Evolutionary conservation across 2,113 vertebrate genomes (phyloP).

Genomic region (Actinemys pallida): DNA sequence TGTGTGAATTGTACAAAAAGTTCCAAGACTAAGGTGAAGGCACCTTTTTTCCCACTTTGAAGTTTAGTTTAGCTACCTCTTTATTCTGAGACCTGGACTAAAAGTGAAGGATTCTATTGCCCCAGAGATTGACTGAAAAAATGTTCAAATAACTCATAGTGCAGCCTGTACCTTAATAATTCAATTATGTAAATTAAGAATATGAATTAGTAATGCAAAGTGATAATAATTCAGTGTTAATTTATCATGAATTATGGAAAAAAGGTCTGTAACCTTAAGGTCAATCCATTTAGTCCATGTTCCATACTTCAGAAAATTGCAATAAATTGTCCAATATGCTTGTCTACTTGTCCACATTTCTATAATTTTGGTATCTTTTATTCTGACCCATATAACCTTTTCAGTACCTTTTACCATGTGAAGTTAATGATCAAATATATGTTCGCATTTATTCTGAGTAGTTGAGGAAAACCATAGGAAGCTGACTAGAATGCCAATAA

Average conservation of each 20-base stretch:
- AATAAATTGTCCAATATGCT: slow-evolving; percentile 7
- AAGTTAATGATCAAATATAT: slow-evolving; percentile 15
- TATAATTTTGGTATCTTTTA: background rate
- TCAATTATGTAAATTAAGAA: slow-evolving; percentile 34
- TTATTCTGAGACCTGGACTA: slow-evolving; percentile 6
- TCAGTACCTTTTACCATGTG: background rate
- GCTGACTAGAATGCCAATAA: background rate
- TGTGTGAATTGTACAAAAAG: background rate
- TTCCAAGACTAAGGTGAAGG: background rate
- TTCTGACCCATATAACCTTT: slow-evolving; percentile 31
- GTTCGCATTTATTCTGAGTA: slow-evolving; percentile 26
- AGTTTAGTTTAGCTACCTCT: background rate
- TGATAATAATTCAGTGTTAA: slow-evolving; percentile 35
- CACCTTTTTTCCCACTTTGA: background rate
- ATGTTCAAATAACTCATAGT: slow-evolving; percentile 10
- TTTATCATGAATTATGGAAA: background rate
- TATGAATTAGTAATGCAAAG: slow-evolving; percentile 23
- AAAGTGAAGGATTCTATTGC: background rate
- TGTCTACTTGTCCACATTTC: slow-evolving; percentile 5
- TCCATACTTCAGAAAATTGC: background rate
- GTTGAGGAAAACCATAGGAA: slow-evolving; percentile 7
- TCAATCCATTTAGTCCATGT: background rate
- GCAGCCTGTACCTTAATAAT: slow-evolving; percentile 1
- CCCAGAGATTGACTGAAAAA: background rate
- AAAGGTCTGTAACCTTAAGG: background rate